Evolutionary conservation across 1,140 invertebrate genomes (phyloP).

Genomic region (Mamestra configurata): DNA sequence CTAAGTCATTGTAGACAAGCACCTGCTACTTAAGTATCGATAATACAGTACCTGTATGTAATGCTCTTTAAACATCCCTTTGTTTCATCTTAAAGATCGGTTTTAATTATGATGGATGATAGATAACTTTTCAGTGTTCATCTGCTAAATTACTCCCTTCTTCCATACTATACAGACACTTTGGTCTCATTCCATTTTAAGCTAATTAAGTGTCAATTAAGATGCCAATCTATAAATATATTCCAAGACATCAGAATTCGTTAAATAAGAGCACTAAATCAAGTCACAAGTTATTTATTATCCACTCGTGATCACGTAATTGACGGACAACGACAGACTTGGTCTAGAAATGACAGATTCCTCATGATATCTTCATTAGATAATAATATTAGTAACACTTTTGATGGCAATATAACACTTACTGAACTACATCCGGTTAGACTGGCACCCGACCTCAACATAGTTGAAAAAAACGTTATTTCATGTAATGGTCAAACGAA

Average conservation of each 20-base stretch:
- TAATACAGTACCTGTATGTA: not conserved
- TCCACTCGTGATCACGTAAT: conserved; percentile 10
- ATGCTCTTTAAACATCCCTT: conserved; percentile 10
- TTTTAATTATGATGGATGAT: not conserved
- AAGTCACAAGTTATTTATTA: conserved; percentile 5
- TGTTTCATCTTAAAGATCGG: not conserved
- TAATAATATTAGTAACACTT: not conserved
- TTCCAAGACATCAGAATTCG: conserved; percentile 2
- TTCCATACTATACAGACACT: not conserved
- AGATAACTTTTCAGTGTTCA: not conserved
- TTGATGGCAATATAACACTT: no score
- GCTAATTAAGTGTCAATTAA: conserved; percentile 8
- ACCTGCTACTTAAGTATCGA: conserved; percentile 9
- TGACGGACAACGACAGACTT: not conserved
- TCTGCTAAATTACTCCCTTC: not conserved
- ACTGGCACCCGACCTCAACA: no score
- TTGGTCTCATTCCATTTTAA: not conserved
- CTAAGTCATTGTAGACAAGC: not conserved
- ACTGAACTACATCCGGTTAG: no score
- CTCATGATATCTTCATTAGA: conserved; percentile 4
- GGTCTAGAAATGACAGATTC: conserved; percentile 1
- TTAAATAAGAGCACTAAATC: conserved; percentile 3
- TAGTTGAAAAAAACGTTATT: no score
- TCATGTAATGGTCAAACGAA: not conserved
- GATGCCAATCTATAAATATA: conserved; percentile 10